Percentiles rank a stretch among this genome's conserved stretches.
Evolutionary conservation across 2,888 invertebrate genomes (phyloP).

Genomic region (Hemistola chrysoprasaria): DNA sequence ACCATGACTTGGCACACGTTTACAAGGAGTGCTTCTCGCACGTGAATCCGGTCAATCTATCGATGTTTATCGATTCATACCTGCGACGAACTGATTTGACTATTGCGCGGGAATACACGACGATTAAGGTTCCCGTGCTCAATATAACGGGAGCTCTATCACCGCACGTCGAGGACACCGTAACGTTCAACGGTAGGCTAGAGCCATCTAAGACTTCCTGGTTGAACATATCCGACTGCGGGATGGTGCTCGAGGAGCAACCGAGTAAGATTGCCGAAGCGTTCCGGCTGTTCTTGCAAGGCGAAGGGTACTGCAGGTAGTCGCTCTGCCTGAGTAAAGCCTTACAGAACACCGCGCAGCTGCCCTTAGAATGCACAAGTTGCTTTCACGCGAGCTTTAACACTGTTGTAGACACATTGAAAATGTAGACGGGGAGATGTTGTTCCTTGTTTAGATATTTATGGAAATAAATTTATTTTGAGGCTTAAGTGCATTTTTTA

Average conservation of each 20-base stretch:
- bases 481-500: conserved; percentile 53
- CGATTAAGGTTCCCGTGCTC: conserved; percentile 92
- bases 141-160: conserved; percentile 97
- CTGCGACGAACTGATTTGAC: conserved; percentile 94
- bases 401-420: conserved; percentile 73
- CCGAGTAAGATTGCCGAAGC: conserved; percentile 98
- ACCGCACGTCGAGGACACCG: conserved; percentile 98
- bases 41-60: conserved; percentile 96
- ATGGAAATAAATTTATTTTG: conserved; percentile 74
- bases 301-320: conserved; percentile 96
- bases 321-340: conserved; percentile 44
- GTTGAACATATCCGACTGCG: conserved; percentile 99
- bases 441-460: conserved; percentile 74
- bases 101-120: conserved; percentile 85
- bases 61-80: conserved; percentile 97
- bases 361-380: conserved; percentile 68
- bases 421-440: conserved; percentile 66
- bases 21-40: conserved; percentile 97
- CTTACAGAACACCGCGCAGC: conserved; percentile 54
- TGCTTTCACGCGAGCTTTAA: conserved; percentile 80
- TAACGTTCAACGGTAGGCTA: conserved; percentile 96
- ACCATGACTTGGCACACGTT: conserved; percentile 96
- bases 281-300: conserved; percentile 98
- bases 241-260: conserved; percentile 99
- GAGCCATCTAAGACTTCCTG: conserved; percentile 98